A percentile compares a stretch with the other conserved stretches of the same genome.
These are phyloP conservation scores for Pimpla rufipes DNA, from an alignment of 2,888 invertebrate species.

Conservation along the genomic window DNA sequence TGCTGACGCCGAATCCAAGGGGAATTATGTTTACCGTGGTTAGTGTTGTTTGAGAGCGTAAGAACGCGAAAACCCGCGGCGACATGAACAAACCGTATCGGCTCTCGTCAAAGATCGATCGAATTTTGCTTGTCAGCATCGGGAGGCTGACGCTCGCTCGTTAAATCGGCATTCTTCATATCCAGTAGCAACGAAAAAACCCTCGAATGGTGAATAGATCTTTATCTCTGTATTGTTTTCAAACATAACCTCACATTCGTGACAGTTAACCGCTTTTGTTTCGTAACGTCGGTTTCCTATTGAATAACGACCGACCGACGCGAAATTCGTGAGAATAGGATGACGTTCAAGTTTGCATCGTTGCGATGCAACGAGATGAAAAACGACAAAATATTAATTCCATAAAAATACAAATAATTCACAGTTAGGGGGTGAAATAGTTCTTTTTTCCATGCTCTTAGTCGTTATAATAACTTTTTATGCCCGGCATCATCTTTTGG, in stretches of 20 bases:
- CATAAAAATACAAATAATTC: too few species aligned
- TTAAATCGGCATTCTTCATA: constrained; percentile 25
- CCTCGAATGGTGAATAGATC: constrained; percentile 61
- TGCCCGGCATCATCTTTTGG: too few species aligned
- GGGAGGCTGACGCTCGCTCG: neutral
- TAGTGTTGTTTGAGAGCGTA: constrained; percentile 77
- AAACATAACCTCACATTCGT: constrained; percentile 60
- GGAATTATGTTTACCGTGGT: constrained; percentile 61
- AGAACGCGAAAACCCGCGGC: constrained; percentile 66
- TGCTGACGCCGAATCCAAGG: constrained; percentile 61
- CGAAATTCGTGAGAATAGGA: neutral
- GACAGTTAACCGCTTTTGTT: constrained; percentile 58
- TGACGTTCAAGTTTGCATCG: too few species aligned
- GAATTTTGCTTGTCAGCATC: constrained; percentile 35
- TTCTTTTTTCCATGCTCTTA: too few species aligned
- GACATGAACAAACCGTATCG: constrained; percentile 79
- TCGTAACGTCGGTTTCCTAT: neutral
- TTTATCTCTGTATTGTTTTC: constrained; percentile 18
- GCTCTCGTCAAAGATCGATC: constrained; percentile 74
- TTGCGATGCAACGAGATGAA: too few species aligned
- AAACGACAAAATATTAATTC: too few species aligned
- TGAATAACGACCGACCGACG: neutral
- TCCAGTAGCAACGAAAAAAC: constrained; percentile 30
- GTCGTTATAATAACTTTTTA: too few species aligned
- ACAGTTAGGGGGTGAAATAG: too few species aligned